A percentile compares a stretch with the other conserved stretches of the same genome.
These are phyloP conservation scores for Drosophila bocqueti DNA, from an alignment of 1,140 invertebrate species.

Conservation along the genomic window DNA sequence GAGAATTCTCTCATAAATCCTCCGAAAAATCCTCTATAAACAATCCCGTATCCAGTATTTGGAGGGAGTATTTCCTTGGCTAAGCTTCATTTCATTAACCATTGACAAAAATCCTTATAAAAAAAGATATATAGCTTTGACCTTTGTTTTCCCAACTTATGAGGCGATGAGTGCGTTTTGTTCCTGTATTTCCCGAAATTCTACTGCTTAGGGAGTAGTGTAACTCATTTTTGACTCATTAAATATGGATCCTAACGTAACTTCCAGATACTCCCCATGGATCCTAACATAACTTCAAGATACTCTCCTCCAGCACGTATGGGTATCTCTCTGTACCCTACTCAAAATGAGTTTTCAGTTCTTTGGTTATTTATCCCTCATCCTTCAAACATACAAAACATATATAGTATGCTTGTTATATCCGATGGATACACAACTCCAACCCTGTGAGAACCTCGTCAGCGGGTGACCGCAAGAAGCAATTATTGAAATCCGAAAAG, in stretches of 20 bases:
- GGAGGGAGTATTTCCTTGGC: background rate
- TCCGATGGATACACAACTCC: conserved; percentile 6
- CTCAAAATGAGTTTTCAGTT: no score
- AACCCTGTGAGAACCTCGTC: background rate
- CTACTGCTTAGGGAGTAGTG: background rate
- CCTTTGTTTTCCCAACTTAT: background rate
- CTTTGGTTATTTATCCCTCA: background rate
- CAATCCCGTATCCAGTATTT: background rate
- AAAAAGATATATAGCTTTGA: background rate
- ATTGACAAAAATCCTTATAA: background rate
- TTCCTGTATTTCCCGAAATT: background rate
- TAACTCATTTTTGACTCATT: background rate
- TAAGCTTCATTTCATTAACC: background rate
- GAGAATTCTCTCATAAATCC: background rate
- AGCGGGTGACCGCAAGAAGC: conserved; percentile 31
- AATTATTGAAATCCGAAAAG: conserved; percentile 67
- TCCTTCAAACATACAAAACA: no score
- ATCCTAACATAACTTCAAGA: no score
- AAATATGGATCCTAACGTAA: background rate
- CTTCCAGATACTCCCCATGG: no score
- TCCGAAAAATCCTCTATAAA: background rate
- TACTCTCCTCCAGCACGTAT: background rate
- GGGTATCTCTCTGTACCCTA: background rate
- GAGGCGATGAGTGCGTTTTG: background rate
- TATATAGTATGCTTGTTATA: background rate